These are phyloP conservation scores for Mirounga angustirostris DNA, from an alignment of 2,113 vertebrate species.

Conservation along the genomic window DNA sequence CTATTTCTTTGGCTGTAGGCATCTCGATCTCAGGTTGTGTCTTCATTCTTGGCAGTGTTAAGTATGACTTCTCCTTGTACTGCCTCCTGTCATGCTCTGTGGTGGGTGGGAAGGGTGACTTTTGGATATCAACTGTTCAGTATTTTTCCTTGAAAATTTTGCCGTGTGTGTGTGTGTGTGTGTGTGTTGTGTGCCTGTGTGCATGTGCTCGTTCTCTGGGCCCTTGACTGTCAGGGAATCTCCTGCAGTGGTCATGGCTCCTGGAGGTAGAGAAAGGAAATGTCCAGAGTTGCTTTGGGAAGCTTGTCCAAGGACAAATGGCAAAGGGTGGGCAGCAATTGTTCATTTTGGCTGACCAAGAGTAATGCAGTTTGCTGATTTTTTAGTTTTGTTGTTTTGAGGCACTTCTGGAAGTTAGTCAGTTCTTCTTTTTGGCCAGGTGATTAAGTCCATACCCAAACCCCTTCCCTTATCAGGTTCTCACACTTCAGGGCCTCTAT, in stretches of 20 bases:
- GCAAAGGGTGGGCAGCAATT: not conserved
- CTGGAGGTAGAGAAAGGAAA: not conserved
- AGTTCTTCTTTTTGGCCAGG: not conserved
- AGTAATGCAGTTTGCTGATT: not conserved
- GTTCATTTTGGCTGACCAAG: not conserved
- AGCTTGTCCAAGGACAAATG: not conserved
- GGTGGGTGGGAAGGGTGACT: not conserved
- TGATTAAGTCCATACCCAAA: not conserved
- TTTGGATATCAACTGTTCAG: not conserved
- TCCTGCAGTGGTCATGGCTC: not conserved
- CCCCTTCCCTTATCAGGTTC: not conserved
- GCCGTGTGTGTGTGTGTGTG: not conserved
- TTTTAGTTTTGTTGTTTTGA: not conserved
- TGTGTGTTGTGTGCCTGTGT: no score
- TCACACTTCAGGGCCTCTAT: not conserved
- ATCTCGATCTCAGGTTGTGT: not conserved
- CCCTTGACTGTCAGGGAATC: not conserved
- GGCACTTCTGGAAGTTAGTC: not conserved
- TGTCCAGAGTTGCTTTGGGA: not conserved
- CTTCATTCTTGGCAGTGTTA: not conserved
- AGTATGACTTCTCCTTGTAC: not conserved
- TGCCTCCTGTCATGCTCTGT: not conserved
- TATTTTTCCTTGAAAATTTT: not conserved
- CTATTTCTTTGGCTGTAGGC: not conserved
- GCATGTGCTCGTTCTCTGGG: not conserved